These are phyloP conservation scores for Tubulanus polymorphus DNA, from an alignment of 2,888 invertebrate species.

Conservation along the genomic window DNA sequence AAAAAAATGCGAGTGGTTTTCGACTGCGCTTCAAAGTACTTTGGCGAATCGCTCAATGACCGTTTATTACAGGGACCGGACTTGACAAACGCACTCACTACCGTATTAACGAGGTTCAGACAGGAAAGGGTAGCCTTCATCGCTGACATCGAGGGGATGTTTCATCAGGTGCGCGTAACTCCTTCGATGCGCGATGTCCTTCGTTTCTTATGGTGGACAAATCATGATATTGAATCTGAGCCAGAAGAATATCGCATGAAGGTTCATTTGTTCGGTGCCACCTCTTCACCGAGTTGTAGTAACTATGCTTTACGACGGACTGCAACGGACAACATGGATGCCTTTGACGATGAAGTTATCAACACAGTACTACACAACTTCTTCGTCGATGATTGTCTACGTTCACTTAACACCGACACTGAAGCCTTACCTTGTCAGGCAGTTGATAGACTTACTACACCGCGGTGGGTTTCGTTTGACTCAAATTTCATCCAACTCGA, in stretches of 20 bases:
- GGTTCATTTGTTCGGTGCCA: conserved; percentile 6
- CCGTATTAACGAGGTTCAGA: conserved; percentile 10
- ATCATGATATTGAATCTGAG: not conserved
- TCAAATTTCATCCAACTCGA: conserved; percentile 6
- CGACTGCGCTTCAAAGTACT: conserved; percentile 11
- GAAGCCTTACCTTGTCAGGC: no score
- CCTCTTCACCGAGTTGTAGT: conserved; percentile 4
- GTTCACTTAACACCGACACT: not conserved
- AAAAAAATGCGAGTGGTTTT: conserved; percentile 13
- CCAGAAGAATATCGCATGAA: conserved; percentile 7
- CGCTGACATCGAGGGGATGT: conserved; percentile 10
- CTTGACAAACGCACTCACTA: conserved; percentile 6
- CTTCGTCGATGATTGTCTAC: conserved; percentile 1
- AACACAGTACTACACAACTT: conserved; percentile 2
- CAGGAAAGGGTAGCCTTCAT: conserved; percentile 12
- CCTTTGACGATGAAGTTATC: not conserved
- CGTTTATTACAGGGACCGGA: conserved; percentile 11
- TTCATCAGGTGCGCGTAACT: not conserved
- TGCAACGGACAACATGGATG: not conserved
- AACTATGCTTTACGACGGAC: not conserved
- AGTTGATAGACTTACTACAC: no score
- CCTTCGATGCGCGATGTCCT: not conserved
- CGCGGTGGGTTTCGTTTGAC: conserved; percentile 11
- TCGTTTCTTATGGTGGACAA: conserved; percentile 5
- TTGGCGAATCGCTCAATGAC: conserved; percentile 11